Base-by-base conservation (phyloP, 2,797 vertebrate species). In the Acrossocheilus fasciatus region DNA sequence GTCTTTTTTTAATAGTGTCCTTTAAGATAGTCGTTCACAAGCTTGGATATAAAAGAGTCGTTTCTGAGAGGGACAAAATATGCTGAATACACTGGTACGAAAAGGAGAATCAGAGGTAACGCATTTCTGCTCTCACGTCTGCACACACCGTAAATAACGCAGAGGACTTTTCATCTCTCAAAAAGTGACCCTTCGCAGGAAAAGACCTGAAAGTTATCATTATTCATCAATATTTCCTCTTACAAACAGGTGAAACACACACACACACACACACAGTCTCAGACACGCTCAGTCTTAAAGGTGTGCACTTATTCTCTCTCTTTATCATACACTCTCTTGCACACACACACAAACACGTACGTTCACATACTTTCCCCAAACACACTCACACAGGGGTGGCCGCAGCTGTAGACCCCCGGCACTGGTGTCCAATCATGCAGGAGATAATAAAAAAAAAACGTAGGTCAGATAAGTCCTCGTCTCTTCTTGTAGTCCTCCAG, bases 401-500 rank as follows among this genome's bases (percentile, higher is more conserved):
- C 81, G 26, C 87, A 91, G 81, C 85, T 81, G 87, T 76, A 81
- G 79, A 77, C 73, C 76, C 86, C 87, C 83, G 74, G 82, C 84
- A 78, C 66, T 82, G 88, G 81, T 86, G 70, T 87, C 89, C 47
- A 88, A 93, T 93, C 84, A 85, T 73, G 76, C 84, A 85, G 52
- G 66, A 68, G 84, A 62, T 54, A 66, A 59, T 70, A 82, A 30
- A 82, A 72, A 84, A 30, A 81, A 26, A 26, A 26, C 76, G 91
- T 92, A 86, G 91, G 89, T 98, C 95, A 99, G 93, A 99, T 99
- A 91, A 99, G 97, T 66, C 98, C 98, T 94, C 98, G 96, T 92
- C 98, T 97, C 94, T 99, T 99, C 95, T 99, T 99, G 94, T 99
- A 99, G 96, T 99, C 98, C 92, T 99, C 98, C 94, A 99, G 95